A percentile compares a stretch with the other conserved stretches of the same genome.
phyloP scores from a whole-genome alignment of 2,888 invertebrate species.

The Electrophaes corylata region DNA sequence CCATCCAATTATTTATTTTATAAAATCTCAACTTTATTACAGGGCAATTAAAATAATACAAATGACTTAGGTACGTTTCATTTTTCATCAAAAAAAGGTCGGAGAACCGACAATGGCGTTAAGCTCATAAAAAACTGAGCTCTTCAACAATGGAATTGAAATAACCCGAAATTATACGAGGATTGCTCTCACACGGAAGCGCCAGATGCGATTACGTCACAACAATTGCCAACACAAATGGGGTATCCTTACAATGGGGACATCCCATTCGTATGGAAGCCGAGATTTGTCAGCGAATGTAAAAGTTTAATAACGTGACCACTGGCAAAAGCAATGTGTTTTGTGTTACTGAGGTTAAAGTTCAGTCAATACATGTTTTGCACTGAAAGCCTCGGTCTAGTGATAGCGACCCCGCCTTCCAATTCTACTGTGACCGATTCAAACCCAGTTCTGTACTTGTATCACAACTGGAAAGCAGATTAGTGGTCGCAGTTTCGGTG shows the following conservation, averaged over 20 bases:
- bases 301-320: slow-evolving; percentile 30
- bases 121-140: slow-evolving; percentile 24
- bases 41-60: background rate
- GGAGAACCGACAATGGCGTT: slow-evolving; percentile 1
- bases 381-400: no score
- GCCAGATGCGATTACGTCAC: slow-evolving; percentile 30
- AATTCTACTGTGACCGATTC: no score
- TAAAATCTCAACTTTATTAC: background rate
- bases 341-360: slow-evolving; percentile 4
- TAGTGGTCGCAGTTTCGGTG: no score
- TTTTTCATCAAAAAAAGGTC: slow-evolving; percentile 11
- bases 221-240: slow-evolving; percentile 27
- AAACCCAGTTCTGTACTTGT: no score
- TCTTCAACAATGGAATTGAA: slow-evolving; percentile 25
- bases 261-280: slow-evolving; percentile 16
- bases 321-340: slow-evolving; percentile 5
- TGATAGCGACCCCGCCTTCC: no score
- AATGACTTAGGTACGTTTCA: slow-evolving; percentile 4
- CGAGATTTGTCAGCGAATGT: slow-evolving; percentile 30
- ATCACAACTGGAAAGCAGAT: no score
- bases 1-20: background rate
- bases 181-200: slow-evolving; percentile 16
- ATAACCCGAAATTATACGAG: slow-evolving; percentile 30
- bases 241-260: slow-evolving; percentile 20
- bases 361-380: background rate